Conservation (phyloP, 2,797 vertebrate genomes). For the Gymnopithys bicolor region DNA sequence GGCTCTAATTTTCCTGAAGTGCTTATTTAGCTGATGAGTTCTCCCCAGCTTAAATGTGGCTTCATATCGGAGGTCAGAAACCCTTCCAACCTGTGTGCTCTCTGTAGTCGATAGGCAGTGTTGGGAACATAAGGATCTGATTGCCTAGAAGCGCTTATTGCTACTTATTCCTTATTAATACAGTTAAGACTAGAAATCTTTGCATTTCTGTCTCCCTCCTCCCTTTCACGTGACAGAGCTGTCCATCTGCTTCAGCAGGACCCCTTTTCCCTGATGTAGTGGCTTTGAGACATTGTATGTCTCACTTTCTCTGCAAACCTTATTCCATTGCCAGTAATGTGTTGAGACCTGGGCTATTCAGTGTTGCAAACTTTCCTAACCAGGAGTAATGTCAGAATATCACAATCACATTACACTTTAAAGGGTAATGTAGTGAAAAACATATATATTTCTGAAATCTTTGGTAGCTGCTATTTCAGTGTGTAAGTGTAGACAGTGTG, state of each 20-base stretch:
- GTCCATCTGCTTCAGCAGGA: not conserved
- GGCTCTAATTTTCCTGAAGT: too few species aligned
- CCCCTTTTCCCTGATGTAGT: not conserved
- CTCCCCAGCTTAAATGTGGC: too few species aligned
- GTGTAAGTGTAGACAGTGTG: not conserved
- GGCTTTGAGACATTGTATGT: not conserved
- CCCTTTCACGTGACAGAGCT: not conserved
- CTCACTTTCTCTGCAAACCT: not conserved
- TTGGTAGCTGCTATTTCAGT: not conserved
- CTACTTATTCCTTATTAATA: too few species aligned
- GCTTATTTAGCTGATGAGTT: too few species aligned
- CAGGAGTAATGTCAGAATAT: not conserved
- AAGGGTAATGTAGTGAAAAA: not conserved
- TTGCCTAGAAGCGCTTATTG: too few species aligned
- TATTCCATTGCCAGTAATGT: not conserved
- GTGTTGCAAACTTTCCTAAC: not conserved
- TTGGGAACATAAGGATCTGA: too few species aligned
- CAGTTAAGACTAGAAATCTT: too few species aligned
- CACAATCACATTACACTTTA: not conserved
- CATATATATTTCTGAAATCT: not conserved
- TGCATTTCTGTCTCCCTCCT: too few species aligned
- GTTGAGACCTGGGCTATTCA: not conserved
- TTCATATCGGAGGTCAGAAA: too few species aligned
- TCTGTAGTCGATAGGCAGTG: too few species aligned
- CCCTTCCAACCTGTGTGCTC: too few species aligned